Evolutionary conservation across 1,140 invertebrate species (phyloP), one percentile per base, ranked within the genome.

Genomic region (Sesamia nonagrioides): DNA sequence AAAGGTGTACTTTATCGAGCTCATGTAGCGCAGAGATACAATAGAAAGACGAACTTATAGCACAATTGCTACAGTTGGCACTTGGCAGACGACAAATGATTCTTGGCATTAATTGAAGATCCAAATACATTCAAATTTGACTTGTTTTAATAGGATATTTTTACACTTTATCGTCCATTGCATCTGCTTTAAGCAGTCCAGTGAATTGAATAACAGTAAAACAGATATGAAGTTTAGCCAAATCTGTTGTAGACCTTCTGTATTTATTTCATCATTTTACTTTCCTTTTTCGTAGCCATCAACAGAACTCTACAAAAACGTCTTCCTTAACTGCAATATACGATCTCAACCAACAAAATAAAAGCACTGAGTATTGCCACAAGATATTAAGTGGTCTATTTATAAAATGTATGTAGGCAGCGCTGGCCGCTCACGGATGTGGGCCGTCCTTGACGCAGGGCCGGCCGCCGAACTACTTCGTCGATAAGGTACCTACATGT

Each of bases 351-450:
- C 42, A 48, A 68, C 63, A 68, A 63, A 35, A 68, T 68, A 68
- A 68, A 48, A 18, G 18, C 18, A 2, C 2, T 66, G 61, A 42
- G 63, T 68, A 68, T 68, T 68, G 50, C 63, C 63, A 17, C 66
- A 37, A 72, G 35, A 74, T 58, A 60, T 60, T 60, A 58, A 74
- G 17, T 18, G 72, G 56, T 74, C 40, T 74, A 74, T 74, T 74
- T 74, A 74, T 74, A 60, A 61, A 60, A 7, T 58, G 54, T 74
- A 74, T 60, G 69, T 73, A 73, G 52, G 69, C 35, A 60, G 60
- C 60, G 17, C 27, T 40, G 69, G 54, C 69, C 69, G 54, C 56
- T 74, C 72, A 74, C 72, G 72, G 72, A 74, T 74, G 72, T 74
- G 18, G 35, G 21, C 56, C 56, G 72, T 74, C 72, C 72, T 74